Percentiles rank a stretch among this genome's conserved stretches.
phyloP scores from a whole-genome alignment of 2,797 vertebrate genomes.

The Falco columbarius region DNA sequence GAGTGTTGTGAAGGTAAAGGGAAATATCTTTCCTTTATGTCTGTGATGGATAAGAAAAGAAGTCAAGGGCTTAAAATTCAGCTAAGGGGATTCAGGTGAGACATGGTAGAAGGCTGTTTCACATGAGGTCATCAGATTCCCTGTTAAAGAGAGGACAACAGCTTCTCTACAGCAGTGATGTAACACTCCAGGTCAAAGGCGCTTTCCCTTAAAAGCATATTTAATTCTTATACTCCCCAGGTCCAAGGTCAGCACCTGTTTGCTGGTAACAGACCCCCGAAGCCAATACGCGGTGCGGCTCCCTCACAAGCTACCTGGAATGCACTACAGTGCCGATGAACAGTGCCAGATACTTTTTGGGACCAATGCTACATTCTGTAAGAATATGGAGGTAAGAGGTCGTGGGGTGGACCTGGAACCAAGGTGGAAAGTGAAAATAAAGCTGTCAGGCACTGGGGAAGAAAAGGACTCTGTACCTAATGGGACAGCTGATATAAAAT shows the following conservation, averaged over 20 bases:
- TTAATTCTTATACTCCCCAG: constrained; percentile 71
- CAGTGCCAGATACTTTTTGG: constrained; percentile 98
- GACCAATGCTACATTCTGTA: constrained; percentile 95
- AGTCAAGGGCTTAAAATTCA: background rate
- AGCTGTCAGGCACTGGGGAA: background rate
- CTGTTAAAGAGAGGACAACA: background rate
- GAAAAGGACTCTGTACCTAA: background rate
- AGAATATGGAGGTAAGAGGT: constrained; percentile 90
- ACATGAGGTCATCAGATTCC: background rate
- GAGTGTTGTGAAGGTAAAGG: background rate
- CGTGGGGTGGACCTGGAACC: background rate
- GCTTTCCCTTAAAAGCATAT: background rate
- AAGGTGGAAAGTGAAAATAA: background rate
- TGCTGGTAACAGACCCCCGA: constrained; percentile 89
- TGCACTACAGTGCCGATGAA: constrained; percentile 95
- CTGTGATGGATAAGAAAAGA: background rate
- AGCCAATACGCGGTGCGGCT: constrained; percentile 85
- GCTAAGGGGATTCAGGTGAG: background rate
- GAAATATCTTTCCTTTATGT: background rate
- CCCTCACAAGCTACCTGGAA: constrained; percentile 93
- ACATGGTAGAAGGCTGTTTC: background rate
- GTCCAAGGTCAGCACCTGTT: constrained; percentile 90
- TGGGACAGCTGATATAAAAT: background rate
- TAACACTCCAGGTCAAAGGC: background rate
- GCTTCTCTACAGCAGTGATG: background rate